These are phyloP conservation scores for Tenebrosternarchus preto DNA, from an alignment of 2,113 vertebrate species.

Conservation along the genomic window DNA sequence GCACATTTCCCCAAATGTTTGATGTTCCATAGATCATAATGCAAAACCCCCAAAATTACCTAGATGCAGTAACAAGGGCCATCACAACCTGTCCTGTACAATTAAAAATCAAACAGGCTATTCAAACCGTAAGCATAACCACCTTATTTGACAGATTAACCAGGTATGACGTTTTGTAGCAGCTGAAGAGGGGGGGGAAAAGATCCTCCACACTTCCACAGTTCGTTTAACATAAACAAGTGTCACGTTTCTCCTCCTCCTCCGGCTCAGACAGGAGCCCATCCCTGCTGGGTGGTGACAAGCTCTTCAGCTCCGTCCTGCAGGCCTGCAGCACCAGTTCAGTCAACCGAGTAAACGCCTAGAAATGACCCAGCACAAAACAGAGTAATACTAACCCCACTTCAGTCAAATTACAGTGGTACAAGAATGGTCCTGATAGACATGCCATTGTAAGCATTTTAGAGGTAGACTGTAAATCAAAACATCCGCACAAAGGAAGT, in stretches of 20 bases:
- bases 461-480: neutral
- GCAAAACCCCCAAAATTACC: neutral
- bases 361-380: constrained; percentile 26
- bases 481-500: neutral
- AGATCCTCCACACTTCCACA: neutral
- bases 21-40: neutral
- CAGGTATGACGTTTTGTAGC: neutral
- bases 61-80: neutral
- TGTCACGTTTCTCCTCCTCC: constrained; percentile 12
- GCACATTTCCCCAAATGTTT: neutral
- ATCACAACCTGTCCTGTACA: neutral
- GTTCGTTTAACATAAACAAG: constrained; percentile 20
- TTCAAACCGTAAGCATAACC: neutral
- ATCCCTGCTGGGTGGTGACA: neutral
- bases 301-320: constrained; percentile 84
- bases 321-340: constrained; percentile 93
- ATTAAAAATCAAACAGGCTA: neutral
- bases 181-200: neutral
- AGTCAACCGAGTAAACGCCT: constrained; percentile 91
- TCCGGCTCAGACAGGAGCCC: neutral
- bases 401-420: constrained; percentile 29
- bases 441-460: neutral
- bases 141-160: neutral
- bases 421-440: neutral
- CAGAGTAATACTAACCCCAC: neutral